Evolutionary conservation across 2,888 invertebrate species (phyloP).

Genomic region (Coelinius sp.): DNA sequence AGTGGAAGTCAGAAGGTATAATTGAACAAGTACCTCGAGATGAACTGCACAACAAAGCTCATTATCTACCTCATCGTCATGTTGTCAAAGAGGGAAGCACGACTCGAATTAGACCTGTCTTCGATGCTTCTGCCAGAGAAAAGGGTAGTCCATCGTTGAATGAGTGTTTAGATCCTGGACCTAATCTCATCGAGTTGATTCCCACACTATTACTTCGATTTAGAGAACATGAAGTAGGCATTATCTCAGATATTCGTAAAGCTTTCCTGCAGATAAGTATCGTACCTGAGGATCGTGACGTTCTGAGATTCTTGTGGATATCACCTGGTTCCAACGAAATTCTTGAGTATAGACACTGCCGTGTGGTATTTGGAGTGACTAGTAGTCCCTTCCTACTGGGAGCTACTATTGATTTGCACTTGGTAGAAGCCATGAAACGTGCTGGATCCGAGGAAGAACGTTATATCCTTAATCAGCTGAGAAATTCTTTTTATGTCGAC

Average conservation of each 20-base stretch:
- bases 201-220: slow-evolving; percentile 45
- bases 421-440: slow-evolving; percentile 34
- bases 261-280: slow-evolving; percentile 49
- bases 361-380: slow-evolving; percentile 53
- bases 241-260: slow-evolving; percentile 46
- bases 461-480: slow-evolving; percentile 37
- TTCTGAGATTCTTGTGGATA: slow-evolving; percentile 51
- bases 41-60: slow-evolving; percentile 33
- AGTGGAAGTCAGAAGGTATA: slow-evolving; percentile 54
- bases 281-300: slow-evolving; percentile 45
- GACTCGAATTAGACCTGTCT: slow-evolving; percentile 51
- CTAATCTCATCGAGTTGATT: slow-evolving; percentile 51
- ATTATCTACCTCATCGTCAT: slow-evolving; percentile 46
- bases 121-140: slow-evolving; percentile 54
- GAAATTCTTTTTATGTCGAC: slow-evolving; percentile 49
- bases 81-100: slow-evolving; percentile 43
- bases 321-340: slow-evolving; percentile 28
- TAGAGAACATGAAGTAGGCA: slow-evolving; percentile 43
- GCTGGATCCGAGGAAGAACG: slow-evolving; percentile 2
- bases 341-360: slow-evolving; percentile 41
- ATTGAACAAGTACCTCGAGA: slow-evolving; percentile 50
- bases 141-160: slow-evolving; percentile 42
- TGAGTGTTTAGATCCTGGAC: slow-evolving; percentile 47
- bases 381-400: slow-evolving; percentile 52
- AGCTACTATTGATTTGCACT: slow-evolving; percentile 49